Evolutionary conservation across 2,113 vertebrate species (phyloP).

Genomic region (Paramormyrops kingsleyae): DNA sequence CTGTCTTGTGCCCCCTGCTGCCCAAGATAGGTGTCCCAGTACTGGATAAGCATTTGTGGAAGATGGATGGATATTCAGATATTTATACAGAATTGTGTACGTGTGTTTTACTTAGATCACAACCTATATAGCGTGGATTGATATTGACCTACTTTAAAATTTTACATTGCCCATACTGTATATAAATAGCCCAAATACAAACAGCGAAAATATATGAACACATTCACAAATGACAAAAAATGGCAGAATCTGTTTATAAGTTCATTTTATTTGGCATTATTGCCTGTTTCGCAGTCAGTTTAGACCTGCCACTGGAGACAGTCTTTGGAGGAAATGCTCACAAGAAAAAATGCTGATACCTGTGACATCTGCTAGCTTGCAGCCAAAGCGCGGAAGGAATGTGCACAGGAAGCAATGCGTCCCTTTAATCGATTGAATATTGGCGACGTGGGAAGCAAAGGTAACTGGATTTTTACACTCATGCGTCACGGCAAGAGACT

Average conservation of each 20-base stretch:
- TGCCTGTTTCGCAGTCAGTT: constrained; percentile 26
- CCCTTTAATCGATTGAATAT: constrained; percentile 53
- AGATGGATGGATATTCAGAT: not conserved
- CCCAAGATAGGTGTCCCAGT: not conserved
- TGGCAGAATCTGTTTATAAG: not conserved
- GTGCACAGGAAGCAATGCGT: constrained; percentile 26
- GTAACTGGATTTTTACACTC: constrained; percentile 59
- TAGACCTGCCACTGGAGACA: constrained; percentile 31
- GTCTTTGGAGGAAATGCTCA: constrained; percentile 47
- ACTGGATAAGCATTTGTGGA: not conserved
- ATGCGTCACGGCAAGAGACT: constrained; percentile 44
- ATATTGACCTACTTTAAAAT: not conserved
- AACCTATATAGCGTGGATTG: not conserved
- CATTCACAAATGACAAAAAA: not conserved
- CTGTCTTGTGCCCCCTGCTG: not conserved
- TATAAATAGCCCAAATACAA: not conserved
- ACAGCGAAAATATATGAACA: not conserved
- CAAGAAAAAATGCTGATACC: constrained; percentile 44
- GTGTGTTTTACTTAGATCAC: not conserved
- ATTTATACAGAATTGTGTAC: not conserved
- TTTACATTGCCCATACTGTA: not conserved
- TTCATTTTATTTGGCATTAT: constrained; percentile 24
- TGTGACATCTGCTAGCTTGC: constrained; percentile 38
- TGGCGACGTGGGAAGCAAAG: constrained; percentile 56
- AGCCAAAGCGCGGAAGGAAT: constrained; percentile 32